A percentile compares a stretch with the other conserved stretches of the same genome.
These are phyloP conservation scores for Dryocosmus kuriphilus DNA, from an alignment of 2,888 invertebrate species.

Conservation along the genomic window DNA sequence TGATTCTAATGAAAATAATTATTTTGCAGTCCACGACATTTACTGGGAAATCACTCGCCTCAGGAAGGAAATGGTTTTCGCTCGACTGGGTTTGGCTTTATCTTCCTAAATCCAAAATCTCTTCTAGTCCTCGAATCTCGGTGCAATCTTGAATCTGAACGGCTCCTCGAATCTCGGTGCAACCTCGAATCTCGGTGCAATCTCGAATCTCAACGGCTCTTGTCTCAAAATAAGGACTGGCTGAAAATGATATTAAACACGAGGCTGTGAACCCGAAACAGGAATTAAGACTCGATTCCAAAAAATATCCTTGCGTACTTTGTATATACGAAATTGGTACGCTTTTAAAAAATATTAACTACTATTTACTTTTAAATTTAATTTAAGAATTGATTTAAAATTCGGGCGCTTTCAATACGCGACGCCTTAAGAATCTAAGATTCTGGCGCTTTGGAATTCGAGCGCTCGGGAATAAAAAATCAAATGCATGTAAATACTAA, in stretches of 20 bases:
- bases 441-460: neutral
- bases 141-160: too few species aligned
- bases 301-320: slow-evolving; percentile 1
- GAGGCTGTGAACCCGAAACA: slow-evolving; percentile 35
- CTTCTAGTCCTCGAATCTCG: slow-evolving; percentile 63
- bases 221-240: neutral
- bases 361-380: neutral
- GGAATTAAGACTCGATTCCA: slow-evolving; percentile 26
- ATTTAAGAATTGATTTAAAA: neutral
- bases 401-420: neutral
- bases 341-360: neutral
- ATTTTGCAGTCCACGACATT: slow-evolving; percentile 83
- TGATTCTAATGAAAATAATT: slow-evolving; percentile 30
- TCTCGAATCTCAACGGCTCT: slow-evolving; percentile 18
- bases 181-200: slow-evolving; percentile 44
- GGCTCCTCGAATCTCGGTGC: too few species aligned
- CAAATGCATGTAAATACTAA: slow-evolving; percentile 4
- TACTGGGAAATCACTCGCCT: slow-evolving; percentile 87
- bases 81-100: slow-evolving; percentile 82
- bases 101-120: slow-evolving; percentile 71
- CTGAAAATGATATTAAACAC: neutral
- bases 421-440: neutral
- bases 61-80: slow-evolving; percentile 86
- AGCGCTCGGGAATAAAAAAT: neutral
- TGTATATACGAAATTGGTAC: neutral